phyloP scores from a whole-genome alignment of 1,140 invertebrate genomes.

The Paracyclopina nana region DNA sequence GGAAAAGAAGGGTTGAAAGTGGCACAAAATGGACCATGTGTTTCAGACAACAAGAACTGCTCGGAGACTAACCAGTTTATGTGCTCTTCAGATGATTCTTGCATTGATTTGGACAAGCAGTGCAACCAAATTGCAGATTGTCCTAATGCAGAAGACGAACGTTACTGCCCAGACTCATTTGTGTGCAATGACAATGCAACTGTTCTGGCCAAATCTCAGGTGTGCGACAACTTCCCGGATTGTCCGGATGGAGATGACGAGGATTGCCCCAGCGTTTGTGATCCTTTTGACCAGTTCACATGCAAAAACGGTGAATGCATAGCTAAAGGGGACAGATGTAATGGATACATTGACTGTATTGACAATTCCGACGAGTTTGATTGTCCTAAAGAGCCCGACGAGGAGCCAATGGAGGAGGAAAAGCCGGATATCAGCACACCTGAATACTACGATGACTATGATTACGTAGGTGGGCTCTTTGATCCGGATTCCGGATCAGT shows the following conservation, averaged over 20 bases:
- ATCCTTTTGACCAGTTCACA: conserved; percentile 12
- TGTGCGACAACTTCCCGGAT: conserved; percentile 4
- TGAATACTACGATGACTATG: too few relatives aligned
- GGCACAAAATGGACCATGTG: too few relatives aligned
- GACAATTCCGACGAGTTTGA: conserved; percentile 17
- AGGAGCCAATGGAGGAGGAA: too few relatives aligned
- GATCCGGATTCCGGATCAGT: too few relatives aligned
- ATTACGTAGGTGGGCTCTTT: too few relatives aligned
- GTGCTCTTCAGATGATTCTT: too few relatives aligned
- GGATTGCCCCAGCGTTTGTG: neutral
- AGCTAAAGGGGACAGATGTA: conserved; percentile 9
- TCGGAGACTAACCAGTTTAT: too few relatives aligned
- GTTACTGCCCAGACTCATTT: neutral
- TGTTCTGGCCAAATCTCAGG: neutral
- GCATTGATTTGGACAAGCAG: conserved; percentile 36
- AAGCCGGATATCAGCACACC: too few relatives aligned
- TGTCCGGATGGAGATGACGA: conserved; percentile 11
- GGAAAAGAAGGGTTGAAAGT: too few relatives aligned
- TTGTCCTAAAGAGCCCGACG: too few relatives aligned
- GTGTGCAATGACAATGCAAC: neutral
- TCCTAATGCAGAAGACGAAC: conserved; percentile 38
- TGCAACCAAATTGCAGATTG: conserved; percentile 51
- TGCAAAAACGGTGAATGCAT: conserved; percentile 17
- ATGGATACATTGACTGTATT: conserved; percentile 13
- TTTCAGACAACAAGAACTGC: too few relatives aligned